phyloP scores from a whole-genome alignment of 1,140 invertebrate species.

The Nebria ingens region DNA sequence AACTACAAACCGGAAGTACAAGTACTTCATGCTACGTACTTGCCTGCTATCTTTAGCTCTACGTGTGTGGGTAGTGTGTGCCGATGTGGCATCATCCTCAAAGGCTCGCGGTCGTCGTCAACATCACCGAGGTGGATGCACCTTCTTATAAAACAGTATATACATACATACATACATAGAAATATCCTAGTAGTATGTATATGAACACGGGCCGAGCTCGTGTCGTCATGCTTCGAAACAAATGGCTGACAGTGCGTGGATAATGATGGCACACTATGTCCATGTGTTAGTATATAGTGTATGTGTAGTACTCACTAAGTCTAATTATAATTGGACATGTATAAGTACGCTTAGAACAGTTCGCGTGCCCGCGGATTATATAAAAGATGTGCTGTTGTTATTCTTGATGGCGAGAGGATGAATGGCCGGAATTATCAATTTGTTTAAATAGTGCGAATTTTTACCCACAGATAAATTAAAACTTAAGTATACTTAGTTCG shows the following conservation, averaged over 20 bases:
- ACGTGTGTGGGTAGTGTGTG: not conserved
- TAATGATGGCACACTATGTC: slow-evolving; percentile 23
- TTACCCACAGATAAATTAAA: too few species aligned
- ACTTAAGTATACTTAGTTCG: too few species aligned
- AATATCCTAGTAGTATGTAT: too few species aligned
- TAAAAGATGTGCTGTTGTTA: too few species aligned
- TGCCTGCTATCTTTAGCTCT: too few species aligned
- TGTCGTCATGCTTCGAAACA: slow-evolving; percentile 38
- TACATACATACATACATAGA: too few species aligned
- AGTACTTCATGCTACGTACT: not conserved
- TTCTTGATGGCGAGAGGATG: not conserved
- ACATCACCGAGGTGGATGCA: not conserved
- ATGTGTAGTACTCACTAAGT: not conserved
- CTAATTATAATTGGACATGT: slow-evolving; percentile 2
- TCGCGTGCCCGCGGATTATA: not conserved
- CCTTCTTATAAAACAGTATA: not conserved
- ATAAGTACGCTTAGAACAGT: not conserved
- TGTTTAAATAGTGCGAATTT: too few species aligned
- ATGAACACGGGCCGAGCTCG: slow-evolving; percentile 28
- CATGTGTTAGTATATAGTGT: not conserved
- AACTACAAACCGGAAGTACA: not conserved
- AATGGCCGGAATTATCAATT: not conserved
- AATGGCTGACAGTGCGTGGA: slow-evolving; percentile 38
- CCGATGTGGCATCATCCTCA: not conserved
- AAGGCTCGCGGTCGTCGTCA: not conserved